Evolutionary conservation across 2,888 invertebrate genomes (phyloP).

Genomic region (Acleris cristana): DNA sequence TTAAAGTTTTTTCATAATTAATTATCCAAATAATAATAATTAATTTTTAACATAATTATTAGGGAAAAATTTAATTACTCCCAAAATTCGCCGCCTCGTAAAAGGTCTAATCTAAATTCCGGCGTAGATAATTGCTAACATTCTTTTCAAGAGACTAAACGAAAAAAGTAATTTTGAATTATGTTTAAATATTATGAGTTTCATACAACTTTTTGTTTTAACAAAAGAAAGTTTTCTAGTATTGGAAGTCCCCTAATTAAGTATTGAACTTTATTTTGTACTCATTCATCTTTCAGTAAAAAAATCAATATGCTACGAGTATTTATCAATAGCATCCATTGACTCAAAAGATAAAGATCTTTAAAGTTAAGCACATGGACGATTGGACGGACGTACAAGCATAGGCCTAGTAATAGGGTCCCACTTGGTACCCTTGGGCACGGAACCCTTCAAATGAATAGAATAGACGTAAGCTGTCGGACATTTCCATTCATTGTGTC

Average conservation of each 20-base stretch:
- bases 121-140: constrained; percentile 32
- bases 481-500: too few relatives aligned
- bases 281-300: too few relatives aligned
- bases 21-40: constrained; percentile 13
- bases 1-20: constrained; percentile 35
- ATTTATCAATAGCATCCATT: too few relatives aligned
- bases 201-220: background rate
- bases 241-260: background rate
- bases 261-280: too few relatives aligned
- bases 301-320: too few relatives aligned
- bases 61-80: constrained; percentile 35
- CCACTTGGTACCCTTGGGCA: too few relatives aligned
- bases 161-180: constrained; percentile 17
- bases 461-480: too few relatives aligned
- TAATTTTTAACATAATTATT: constrained; percentile 37
- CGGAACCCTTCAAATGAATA: too few relatives aligned
- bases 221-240: background rate
- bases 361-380: too few relatives aligned
- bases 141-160: constrained; percentile 23
- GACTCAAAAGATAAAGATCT: too few relatives aligned
- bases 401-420: too few relatives aligned
- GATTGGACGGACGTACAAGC: too few relatives aligned
- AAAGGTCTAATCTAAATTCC: constrained; percentile 33
- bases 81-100: constrained; percentile 18
- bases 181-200: constrained; percentile 1